Evolutionary conservation across 2,113 vertebrate genomes (phyloP), one percentile per base, ranked within the genome.

Genomic region (Globicephala melas): DNA sequence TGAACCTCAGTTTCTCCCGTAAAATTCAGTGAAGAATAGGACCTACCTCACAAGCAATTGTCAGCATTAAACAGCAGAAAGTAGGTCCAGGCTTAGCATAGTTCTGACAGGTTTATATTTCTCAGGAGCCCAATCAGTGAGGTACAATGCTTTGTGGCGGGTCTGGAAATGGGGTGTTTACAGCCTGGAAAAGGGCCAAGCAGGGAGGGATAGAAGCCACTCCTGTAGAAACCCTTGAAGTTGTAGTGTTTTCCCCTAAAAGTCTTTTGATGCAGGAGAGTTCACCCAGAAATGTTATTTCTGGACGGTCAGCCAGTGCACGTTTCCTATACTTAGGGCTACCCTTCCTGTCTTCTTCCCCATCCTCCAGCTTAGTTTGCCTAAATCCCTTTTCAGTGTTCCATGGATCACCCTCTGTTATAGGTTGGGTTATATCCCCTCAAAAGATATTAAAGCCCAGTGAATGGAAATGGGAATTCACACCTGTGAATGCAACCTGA

Each of bases 321-420:
- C 36, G 36, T 36, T 36, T 36, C 10, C 13, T 26, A 2, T 14
- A 8, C 6, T 8, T 3, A 33, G 0, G 0, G 20, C 55, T 31
- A 62, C 31, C 18, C 18, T 26, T 60, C 26, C 0, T 2, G 23
- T 12, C 65, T 23, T 36, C 55, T 28, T 21, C 28, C 12, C 55
- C 21, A 21, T 1, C 18, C 10, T 41, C 53, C 23, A 62, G 58
- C 73, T 65, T 58, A 6, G 10, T 47, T 79, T 82, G 14, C 82
- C 50, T 67, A 80, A 89, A 50, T 23, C 33, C 31, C 41, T 76
- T 47, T 17, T 50, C 8, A 20, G 23, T 11, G 20, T 38, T 63
- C 17, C n/a, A 1, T 12, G n/a, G 50, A 17, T 73, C 23, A 53
- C 12, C 36, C 28, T 92, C 25, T 74, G 4, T 31, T 25, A 8